A percentile compares a stretch with the other conserved stretches of the same genome.
phyloP scores from a whole-genome alignment of 2,888 invertebrate genomes.

The Orchesellides sinensis region DNA sequence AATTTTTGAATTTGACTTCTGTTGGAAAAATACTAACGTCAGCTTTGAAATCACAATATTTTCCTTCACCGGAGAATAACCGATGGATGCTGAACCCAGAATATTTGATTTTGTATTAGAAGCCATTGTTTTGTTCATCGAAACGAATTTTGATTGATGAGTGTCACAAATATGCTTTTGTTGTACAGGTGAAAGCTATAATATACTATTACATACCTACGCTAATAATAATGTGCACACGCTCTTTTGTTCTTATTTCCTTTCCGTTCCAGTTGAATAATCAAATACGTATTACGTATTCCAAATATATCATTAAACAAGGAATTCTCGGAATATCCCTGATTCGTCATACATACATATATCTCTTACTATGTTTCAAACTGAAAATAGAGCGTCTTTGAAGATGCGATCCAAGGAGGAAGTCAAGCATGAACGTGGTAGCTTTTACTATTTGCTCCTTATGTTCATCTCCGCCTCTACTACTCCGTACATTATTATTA shows the following conservation, averaged over 20 bases:
- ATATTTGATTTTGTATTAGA: too few species aligned
- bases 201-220: background rate
- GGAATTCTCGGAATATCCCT: background rate
- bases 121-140: too few species aligned
- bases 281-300: too few species aligned
- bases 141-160: constrained; percentile 17
- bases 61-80: too few species aligned
- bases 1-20: too few species aligned
- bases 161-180: constrained; percentile 2
- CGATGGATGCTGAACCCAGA: too few species aligned
- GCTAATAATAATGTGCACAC: too few species aligned
- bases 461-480: too few species aligned
- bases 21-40: too few species aligned
- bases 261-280: constrained; percentile 16
- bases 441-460: background rate
- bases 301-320: constrained; percentile 5
- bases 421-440: constrained; percentile 2
- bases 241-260: constrained; percentile 31
- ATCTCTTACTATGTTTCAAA: background rate
- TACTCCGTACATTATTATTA: background rate
- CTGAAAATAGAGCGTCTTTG: background rate
- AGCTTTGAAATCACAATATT: too few species aligned
- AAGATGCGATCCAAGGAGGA: background rate
- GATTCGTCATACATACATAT: background rate
- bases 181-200: background rate